These are phyloP conservation scores for Ophion ellenae DNA, from an alignment of 2,888 invertebrate species.

Conservation along the genomic window DNA sequence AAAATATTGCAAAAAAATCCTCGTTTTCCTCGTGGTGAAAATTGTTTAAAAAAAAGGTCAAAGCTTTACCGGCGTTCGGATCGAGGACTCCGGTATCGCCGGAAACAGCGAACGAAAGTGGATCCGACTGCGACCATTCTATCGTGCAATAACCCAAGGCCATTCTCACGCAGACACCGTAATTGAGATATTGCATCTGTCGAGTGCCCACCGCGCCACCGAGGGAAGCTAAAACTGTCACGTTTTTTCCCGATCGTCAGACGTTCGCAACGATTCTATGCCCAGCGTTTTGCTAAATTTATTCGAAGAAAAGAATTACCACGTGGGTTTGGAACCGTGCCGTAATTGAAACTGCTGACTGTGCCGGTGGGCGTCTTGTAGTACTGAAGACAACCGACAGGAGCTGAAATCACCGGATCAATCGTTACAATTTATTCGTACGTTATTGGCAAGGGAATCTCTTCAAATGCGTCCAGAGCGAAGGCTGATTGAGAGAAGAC, in stretches of 20 bases:
- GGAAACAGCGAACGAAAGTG: slow-evolving; percentile 89
- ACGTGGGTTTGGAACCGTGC: slow-evolving; percentile 86
- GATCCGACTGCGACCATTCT: slow-evolving; percentile 86
- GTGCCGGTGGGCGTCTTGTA: slow-evolving; percentile 87
- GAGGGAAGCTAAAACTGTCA: slow-evolving; percentile 50
- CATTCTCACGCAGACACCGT: slow-evolving; percentile 91
- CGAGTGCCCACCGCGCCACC: slow-evolving; percentile 86
- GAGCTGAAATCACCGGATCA: slow-evolving; percentile 85
- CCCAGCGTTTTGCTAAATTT: background rate
- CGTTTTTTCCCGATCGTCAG: background rate
- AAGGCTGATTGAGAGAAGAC: background rate
- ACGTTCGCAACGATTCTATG: background rate
- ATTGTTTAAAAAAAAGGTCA: slow-evolving; percentile 46
- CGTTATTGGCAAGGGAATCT: background rate
- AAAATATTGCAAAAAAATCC: background rate
- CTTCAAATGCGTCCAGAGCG: background rate
- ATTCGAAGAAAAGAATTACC: slow-evolving; percentile 66
- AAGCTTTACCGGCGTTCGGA: slow-evolving; percentile 84
- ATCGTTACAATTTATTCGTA: background rate
- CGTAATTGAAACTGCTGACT: slow-evolving; percentile 91
- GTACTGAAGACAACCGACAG: slow-evolving; percentile 92
- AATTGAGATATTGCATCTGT: slow-evolving; percentile 89
- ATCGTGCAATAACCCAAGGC: slow-evolving; percentile 90
- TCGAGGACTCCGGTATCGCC: slow-evolving; percentile 89
- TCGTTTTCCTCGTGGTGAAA: background rate